Evolutionary conservation across 2,888 invertebrate genomes (phyloP).

Genomic region (Entomobrya multifasciata): DNA sequence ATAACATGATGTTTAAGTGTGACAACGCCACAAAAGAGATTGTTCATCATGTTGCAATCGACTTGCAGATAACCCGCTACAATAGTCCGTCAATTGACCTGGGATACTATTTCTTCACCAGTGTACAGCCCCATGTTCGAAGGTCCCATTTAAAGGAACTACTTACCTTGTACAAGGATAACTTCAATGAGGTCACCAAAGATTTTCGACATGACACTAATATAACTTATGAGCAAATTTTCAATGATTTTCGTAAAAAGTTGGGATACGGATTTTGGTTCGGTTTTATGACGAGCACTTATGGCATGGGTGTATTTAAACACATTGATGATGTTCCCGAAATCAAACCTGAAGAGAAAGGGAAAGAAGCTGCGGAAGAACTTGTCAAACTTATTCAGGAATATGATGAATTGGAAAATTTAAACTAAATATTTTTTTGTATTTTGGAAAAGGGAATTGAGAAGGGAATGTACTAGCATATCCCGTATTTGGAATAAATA

Average conservation of each 20-base stretch:
- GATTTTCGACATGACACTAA: slow-evolving; percentile 20
- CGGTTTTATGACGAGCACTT: background rate
- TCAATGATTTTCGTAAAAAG: slow-evolving; percentile 59
- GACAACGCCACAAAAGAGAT: slow-evolving; percentile 26
- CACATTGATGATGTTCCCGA: slow-evolving; percentile 62
- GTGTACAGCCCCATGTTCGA: slow-evolving; percentile 60
- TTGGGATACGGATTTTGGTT: slow-evolving; percentile 63
- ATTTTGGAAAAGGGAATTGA: no score
- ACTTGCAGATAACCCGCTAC: slow-evolving; percentile 46
- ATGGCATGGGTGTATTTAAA: slow-evolving; percentile 58
- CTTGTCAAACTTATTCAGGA: background rate
- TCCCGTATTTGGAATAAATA: no score
- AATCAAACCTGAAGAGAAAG: no score
- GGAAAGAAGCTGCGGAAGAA: background rate
- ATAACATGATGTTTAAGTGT: no score
- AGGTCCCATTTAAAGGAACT: slow-evolving; percentile 53
- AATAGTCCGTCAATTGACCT: slow-evolving; percentile 63
- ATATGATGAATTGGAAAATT: no score
- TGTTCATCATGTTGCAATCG: slow-evolving; percentile 20
- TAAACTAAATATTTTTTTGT: no score
- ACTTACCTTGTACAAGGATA: slow-evolving; percentile 53
- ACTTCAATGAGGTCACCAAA: background rate
- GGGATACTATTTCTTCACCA: slow-evolving; percentile 66
- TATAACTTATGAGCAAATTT: slow-evolving; percentile 55
- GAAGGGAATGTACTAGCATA: no score